phyloP scores from a whole-genome alignment of 2,113 vertebrate genomes.

The Lipophrys pholis region DNA sequence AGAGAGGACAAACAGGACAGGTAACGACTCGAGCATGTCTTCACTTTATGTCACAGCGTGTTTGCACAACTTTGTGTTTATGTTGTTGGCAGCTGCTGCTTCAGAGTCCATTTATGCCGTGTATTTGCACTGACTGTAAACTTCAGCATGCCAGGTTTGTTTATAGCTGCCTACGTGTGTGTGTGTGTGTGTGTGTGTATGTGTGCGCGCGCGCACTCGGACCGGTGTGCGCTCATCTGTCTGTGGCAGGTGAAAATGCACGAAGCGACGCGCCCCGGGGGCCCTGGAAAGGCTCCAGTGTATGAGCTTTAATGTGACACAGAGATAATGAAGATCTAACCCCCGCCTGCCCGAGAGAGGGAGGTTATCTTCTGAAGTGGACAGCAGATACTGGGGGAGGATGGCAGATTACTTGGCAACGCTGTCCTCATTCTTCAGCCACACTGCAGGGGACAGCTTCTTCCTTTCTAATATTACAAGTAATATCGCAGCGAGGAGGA shows the following conservation, averaged over 20 bases:
- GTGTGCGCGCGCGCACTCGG: not conserved
- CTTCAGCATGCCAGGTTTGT: not conserved
- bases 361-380: conserved; percentile 40
- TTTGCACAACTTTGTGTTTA: conserved; percentile 8
- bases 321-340: conserved; percentile 46
- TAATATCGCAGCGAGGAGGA: conserved; percentile 14
- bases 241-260: not conserved
- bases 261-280: conserved; percentile 9
- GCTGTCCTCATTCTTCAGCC: conserved; percentile 39
- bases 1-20: conserved; percentile 60
- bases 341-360: not conserved
- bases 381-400: conserved; percentile 17
- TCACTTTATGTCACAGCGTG: conserved; percentile 26
- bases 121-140: conserved; percentile 10
- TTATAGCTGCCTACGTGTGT: not conserved
- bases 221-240: conserved; percentile 2
- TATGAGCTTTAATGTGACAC: conserved; percentile 53
- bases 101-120: not conserved
- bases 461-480: conserved; percentile 20
- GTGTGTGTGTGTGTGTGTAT: not conserved
- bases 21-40: conserved; percentile 36
- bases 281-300: conserved; percentile 5
- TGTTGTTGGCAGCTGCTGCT: not conserved
- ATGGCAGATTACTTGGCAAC: conserved; percentile 26
- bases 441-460: conserved; percentile 11